Evolutionary conservation across 2,113 vertebrate genomes (phyloP), one percentile per base, ranked within the genome.

Genomic region (Mustelus asterias): DNA sequence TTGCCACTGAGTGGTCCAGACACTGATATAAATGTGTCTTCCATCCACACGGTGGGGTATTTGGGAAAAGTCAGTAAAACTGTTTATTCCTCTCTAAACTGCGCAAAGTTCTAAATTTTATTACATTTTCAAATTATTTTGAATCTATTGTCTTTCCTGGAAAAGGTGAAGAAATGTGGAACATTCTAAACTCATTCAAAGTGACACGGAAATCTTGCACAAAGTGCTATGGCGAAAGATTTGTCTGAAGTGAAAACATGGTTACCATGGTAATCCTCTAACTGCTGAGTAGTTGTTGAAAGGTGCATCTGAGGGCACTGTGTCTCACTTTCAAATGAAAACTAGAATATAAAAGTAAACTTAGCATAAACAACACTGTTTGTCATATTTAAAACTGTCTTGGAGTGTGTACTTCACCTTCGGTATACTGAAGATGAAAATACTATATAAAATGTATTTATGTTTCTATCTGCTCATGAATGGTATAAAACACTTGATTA

Each of bases 61-160:
- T 99, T 99, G 99, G 99, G 98, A 99, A 99, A 99, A 99, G 99
- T 99, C 98, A 99, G 99, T 99, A 98, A 97, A 98, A 97, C 98
- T 98, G 96, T 97, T 97, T 96, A 97, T 97, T 97, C 98, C 98
- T 97, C 98, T 98, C 98, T 97, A 96, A 98, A 98, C 97, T 98
- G 98, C 98, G 98, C 98, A 99, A 98, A 99, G 98, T 98, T 98
- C 96, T 97, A 70, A 95, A 95, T 97, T 97, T 98, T 97, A 48
- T 95, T 95, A 72, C 44, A 72, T 33, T 95, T 83, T 72, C 67
- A 95, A 95, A 76, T 95, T 70, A 95, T 76, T 95, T 90, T 93
- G 18, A 37, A 93, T 93, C 89, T 90, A 83, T 83, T 92, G 24
- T 72, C 69, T 72, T 95, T 94, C 41, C 92, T 89, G 86, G 33